A percentile compares a stretch with the other conserved stretches of the same genome.
Conservation (phyloP, 2,113 vertebrate species). For the Labrus mixtus region DNA sequence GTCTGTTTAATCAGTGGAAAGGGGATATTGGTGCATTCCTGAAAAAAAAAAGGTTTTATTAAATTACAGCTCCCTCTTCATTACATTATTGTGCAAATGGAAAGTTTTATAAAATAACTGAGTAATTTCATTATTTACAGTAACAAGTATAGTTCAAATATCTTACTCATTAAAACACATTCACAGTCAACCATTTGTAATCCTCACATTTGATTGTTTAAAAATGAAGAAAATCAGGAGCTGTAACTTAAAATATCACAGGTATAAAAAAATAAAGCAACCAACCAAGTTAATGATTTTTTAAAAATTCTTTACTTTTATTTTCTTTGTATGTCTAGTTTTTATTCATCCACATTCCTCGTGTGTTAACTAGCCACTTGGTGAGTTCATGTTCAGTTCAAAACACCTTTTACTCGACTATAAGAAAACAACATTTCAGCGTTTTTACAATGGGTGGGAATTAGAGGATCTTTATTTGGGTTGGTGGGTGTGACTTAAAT, state of each 20-base stretch:
- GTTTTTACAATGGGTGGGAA: not conserved
- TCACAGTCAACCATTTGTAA: constrained; percentile 1
- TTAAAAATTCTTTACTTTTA: constrained; percentile 1
- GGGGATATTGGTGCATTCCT: constrained; percentile 34
- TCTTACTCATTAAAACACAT: too few relatives aligned
- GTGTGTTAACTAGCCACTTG: constrained; percentile 45
- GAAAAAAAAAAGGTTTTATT: constrained; percentile 13
- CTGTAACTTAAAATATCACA: constrained; percentile 51
- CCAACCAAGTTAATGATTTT: constrained; percentile 24
- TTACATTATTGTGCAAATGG: constrained; percentile 29
- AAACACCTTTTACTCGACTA: constrained; percentile 1
- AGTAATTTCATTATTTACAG: not conserved
- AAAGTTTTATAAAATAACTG: constrained; percentile 16
- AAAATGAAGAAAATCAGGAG: constrained; percentile 29
- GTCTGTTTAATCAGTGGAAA: not conserved
- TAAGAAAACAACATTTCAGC: constrained; percentile 7
- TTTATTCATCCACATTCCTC: constrained; percentile 75
- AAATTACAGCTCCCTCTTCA: constrained; percentile 51
- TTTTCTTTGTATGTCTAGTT: constrained; percentile 44
- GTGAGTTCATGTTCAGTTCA: constrained; percentile 48
- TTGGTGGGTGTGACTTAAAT: not conserved
- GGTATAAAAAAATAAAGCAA: constrained; percentile 15
- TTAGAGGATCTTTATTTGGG: not conserved
- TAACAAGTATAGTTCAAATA: not conserved
- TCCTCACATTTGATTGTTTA: constrained; percentile 19